These are phyloP conservation scores for Glossosoma conforme DNA, from an alignment of 1,140 invertebrate genomes.

Conservation along the genomic window DNA sequence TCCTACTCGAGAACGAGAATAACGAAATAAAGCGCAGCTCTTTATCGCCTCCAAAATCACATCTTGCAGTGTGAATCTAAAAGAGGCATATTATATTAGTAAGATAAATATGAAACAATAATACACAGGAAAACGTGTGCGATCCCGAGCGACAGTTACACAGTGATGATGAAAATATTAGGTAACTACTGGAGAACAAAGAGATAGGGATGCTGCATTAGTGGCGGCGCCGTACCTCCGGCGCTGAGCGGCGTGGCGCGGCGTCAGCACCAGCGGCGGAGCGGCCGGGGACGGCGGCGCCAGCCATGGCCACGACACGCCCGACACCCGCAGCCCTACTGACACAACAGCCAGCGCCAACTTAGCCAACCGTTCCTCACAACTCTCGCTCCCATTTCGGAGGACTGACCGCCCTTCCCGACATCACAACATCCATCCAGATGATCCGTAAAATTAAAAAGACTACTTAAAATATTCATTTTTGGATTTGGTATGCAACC, in stretches of 20 bases:
- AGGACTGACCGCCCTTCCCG: no score
- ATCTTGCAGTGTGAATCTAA: conserved; percentile 31
- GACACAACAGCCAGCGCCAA: conserved; percentile 44
- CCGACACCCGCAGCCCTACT: conserved; percentile 56
- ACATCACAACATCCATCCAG: no score
- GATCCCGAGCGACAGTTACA: conserved; percentile 29
- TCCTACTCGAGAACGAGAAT: neutral
- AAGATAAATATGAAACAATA: conserved; percentile 29
- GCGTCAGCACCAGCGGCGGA: conserved; percentile 42
- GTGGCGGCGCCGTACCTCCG: conserved; percentile 40
- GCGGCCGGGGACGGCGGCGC: conserved; percentile 49
- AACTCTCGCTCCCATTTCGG: no score
- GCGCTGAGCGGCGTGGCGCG: conserved; percentile 37
- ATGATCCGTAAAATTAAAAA: no score
- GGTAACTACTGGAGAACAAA: conserved; percentile 15
- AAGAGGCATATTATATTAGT: conserved; percentile 29
- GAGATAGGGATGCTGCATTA: conserved; percentile 5
- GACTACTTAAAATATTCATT: no score
- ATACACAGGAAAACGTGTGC: conserved; percentile 32
- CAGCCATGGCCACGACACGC: conserved; percentile 53
- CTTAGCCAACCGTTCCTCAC: no score
- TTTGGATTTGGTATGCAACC: no score
- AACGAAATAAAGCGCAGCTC: neutral
- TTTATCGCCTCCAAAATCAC: conserved; percentile 25
- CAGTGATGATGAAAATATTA: conserved; percentile 21